Evolutionary conservation across 2,113 vertebrate genomes (phyloP).

Genomic region (Podarcis raffonei): DNA sequence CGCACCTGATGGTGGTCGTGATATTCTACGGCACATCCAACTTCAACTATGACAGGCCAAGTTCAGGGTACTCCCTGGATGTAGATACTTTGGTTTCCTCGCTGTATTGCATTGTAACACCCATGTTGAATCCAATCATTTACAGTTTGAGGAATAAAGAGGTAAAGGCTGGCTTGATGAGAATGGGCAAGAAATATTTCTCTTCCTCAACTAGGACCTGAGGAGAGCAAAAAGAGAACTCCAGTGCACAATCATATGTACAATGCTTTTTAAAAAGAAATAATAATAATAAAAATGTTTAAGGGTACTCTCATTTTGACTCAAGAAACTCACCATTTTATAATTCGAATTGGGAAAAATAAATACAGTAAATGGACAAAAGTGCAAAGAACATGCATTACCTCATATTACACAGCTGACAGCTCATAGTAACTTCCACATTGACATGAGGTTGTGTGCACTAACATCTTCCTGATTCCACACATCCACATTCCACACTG

Average conservation of each 20-base stretch:
- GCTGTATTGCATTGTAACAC: slow-evolving; percentile 58
- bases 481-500: no score
- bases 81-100: slow-evolving; percentile 61
- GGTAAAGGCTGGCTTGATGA: slow-evolving; percentile 51
- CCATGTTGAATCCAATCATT: slow-evolving; percentile 67
- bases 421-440: no score
- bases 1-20: slow-evolving; percentile 56
- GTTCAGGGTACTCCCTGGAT: slow-evolving; percentile 48
- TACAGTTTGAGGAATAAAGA: slow-evolving; percentile 65
- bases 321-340: no score
- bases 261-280: no score
- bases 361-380: no score
- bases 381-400: no score
- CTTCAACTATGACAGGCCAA: slow-evolving; percentile 60
- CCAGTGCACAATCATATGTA: neutral
- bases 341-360: no score
- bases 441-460: no score
- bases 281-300: no score
- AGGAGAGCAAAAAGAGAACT: neutral
- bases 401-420: no score
- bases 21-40: slow-evolving; percentile 63
- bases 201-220: neutral
- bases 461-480: no score
- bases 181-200: slow-evolving; percentile 32
- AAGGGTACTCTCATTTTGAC: no score